Conservation (phyloP, 1,140 invertebrate genomes). For the Drosophila sulfurigaster region DNA sequence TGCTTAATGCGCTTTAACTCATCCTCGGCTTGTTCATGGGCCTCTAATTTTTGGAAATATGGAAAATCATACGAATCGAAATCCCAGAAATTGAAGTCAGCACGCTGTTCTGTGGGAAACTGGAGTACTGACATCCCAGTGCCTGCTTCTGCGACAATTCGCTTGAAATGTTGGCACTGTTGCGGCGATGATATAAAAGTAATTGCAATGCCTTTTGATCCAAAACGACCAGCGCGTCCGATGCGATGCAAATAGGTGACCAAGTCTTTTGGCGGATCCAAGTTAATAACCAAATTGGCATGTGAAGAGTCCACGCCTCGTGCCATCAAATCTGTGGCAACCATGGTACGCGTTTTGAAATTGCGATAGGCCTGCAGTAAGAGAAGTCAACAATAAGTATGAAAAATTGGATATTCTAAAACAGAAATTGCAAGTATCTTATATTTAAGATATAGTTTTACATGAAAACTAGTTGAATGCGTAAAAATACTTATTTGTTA, state of each 20-base stretch:
- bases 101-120: slow-evolving; percentile 79
- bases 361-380: slow-evolving; percentile 91
- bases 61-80: slow-evolving; percentile 58
- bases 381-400: no score
- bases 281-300: slow-evolving; percentile 97
- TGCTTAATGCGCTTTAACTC: slow-evolving; percentile 39
- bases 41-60: slow-evolving; percentile 38
- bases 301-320: slow-evolving; percentile 96
- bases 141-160: slow-evolving; percentile 86
- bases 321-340: slow-evolving; percentile 96
- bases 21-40: slow-evolving; percentile 1
- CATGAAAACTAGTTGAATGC: no score
- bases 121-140: slow-evolving; percentile 85
- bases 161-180: slow-evolving; percentile 87
- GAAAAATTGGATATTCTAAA: no score
- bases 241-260: slow-evolving; percentile 98
- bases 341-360: slow-evolving; percentile 92
- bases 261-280: slow-evolving; percentile 93
- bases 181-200: slow-evolving; percentile 87
- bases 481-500: no score
- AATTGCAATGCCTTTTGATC: slow-evolving; percentile 90
- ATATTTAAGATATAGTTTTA: slow-evolving; percentile 79
- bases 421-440: slow-evolving; percentile 56
- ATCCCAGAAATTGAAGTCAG: slow-evolving; percentile 64
- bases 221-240: slow-evolving; percentile 96